Conservation (phyloP, 2,797 vertebrate genomes). For the Crax fasciolata region DNA sequence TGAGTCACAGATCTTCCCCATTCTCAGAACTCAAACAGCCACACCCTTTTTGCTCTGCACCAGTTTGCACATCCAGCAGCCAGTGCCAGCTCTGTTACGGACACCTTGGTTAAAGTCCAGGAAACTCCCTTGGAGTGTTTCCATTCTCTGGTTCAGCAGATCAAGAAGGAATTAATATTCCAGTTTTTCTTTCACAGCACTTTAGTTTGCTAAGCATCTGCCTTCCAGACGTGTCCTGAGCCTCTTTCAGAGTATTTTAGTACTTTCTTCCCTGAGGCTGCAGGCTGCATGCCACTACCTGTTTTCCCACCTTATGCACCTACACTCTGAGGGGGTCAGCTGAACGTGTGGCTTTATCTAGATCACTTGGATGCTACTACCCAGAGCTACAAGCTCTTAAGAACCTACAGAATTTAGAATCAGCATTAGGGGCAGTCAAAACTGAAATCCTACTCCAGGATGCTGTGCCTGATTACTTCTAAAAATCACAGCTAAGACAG, state of each 20-base stretch:
- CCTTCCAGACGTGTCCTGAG: background rate
- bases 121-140: slow-evolving; percentile 36
- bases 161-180: background rate
- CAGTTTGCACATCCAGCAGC: background rate
- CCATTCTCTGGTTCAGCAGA: background rate
- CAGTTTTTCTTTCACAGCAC: background rate
- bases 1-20: background rate
- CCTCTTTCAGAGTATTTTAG: background rate
- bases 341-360: background rate
- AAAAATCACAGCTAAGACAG: background rate
- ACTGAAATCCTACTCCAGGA: background rate
- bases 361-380: background rate
- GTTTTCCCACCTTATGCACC: background rate
- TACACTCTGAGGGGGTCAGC: background rate
- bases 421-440: background rate
- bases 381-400: background rate
- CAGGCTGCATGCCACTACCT: background rate
- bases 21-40: background rate
- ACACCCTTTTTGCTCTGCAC: background rate
- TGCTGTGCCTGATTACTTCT: background rate
- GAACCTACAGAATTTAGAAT: background rate
- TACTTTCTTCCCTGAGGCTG: background rate
- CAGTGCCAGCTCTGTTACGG: background rate
- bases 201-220: background rate
- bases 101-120: slow-evolving; percentile 33